phyloP scores from a whole-genome alignment of 2,888 invertebrate species.

The Callinectes sapidus region DNA sequence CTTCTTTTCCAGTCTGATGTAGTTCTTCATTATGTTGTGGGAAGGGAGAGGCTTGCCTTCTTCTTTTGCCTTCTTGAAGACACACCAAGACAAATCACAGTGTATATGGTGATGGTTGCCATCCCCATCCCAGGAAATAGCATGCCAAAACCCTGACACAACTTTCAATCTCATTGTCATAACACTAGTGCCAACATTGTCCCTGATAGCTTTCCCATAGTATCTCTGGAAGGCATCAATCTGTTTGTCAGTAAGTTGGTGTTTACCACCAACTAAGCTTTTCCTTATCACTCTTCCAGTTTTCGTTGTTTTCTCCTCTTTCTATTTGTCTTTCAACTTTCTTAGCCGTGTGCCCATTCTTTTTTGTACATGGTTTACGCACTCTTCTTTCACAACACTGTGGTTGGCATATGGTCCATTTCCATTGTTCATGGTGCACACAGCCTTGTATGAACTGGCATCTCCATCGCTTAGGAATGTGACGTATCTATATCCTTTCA shows the following conservation, averaged over 20 bases:
- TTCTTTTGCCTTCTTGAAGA: conserved; percentile 24
- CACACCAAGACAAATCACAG: conserved; percentile 35
- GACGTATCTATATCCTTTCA: conserved; percentile 32
- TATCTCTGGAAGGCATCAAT: conserved; percentile 43
- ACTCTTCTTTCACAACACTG: conserved; percentile 34
- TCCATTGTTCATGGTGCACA: conserved; percentile 30
- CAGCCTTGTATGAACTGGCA: conserved; percentile 41
- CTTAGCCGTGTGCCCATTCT: conserved; percentile 46
- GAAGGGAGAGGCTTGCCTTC: conserved; percentile 45
- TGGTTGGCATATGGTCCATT: conserved; percentile 12
- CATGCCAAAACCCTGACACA: conserved; percentile 35
- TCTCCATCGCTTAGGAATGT: conserved; percentile 44
- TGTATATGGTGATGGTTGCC: too few relatives aligned
- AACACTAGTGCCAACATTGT: conserved; percentile 33
- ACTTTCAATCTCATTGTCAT: conserved; percentile 10
- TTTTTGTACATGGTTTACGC: conserved; percentile 52
- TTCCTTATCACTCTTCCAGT: conserved; percentile 13
- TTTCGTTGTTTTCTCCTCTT: conserved; percentile 44
- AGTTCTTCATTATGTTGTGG: conserved; percentile 37
- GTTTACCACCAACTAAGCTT: conserved; percentile 51
- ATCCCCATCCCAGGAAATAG: conserved; percentile 21
- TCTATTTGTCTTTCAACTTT: conserved; percentile 32
- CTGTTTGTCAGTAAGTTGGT: conserved; percentile 42
- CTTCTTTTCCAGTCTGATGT: conserved; percentile 3
- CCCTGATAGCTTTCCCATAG: conserved; percentile 42